Evolutionary conservation across 2,113 vertebrate genomes (phyloP).

Genomic region (Seriola aureovittata): DNA sequence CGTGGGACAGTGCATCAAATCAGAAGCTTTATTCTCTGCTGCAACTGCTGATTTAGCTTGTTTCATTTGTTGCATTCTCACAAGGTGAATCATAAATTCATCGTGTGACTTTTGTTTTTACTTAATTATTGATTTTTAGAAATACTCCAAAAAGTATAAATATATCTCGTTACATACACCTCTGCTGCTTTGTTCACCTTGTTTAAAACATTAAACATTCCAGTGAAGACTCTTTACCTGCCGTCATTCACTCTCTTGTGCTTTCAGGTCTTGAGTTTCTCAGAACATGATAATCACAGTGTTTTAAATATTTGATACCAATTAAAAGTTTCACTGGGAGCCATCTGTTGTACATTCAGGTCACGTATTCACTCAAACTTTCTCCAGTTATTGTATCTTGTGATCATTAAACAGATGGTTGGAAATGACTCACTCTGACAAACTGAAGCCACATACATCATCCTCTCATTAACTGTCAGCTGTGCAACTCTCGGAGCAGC

Average conservation of each 20-base stretch:
- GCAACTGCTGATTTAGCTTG: too few relatives aligned
- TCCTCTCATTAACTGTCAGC: slow-evolving; percentile 42
- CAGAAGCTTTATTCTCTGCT: too few relatives aligned
- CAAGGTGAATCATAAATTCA: too few relatives aligned
- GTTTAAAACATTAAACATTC: not conserved
- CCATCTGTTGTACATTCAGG: slow-evolving; percentile 36
- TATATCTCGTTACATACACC: too few relatives aligned
- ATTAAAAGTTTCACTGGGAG: slow-evolving; percentile 13
- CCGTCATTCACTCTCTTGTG: not conserved
- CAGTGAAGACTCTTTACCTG: not conserved
- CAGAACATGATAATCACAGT: not conserved
- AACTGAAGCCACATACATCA: slow-evolving; percentile 46
- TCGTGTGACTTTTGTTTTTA: too few relatives aligned
- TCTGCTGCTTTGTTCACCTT: too few relatives aligned
- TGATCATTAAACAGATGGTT: slow-evolving; percentile 60
- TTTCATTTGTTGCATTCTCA: too few relatives aligned
- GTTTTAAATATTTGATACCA: slow-evolving; percentile 11
- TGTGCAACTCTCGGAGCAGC: slow-evolving; percentile 36
- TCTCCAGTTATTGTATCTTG: slow-evolving; percentile 30
- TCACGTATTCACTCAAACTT: not conserved
- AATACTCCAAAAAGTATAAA: too few relatives aligned
- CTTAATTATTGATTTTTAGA: too few relatives aligned
- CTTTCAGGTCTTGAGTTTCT: not conserved
- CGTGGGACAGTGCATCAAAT: too few relatives aligned
- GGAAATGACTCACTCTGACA: slow-evolving; percentile 40